Base-by-base conservation (phyloP, 2,888 invertebrate genomes). In the Cryptus armator region DNA sequence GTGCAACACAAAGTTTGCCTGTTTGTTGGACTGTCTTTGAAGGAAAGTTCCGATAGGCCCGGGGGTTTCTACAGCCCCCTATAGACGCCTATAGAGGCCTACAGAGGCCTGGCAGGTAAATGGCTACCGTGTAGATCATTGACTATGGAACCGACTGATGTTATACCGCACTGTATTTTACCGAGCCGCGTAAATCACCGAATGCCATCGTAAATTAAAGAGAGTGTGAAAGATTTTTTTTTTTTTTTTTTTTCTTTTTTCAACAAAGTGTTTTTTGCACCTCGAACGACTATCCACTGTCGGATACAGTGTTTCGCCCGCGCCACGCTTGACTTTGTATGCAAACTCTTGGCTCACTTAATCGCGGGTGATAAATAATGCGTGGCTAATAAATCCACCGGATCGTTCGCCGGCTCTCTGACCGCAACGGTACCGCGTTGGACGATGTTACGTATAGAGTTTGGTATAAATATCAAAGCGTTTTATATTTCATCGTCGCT, bases 291-390 rank as follows among this genome's bases (percentile, higher is more conserved):
- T 14, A 14, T 46, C n/a, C 9, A 44, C 16, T 16, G 53, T 9
- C 51, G 16, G 37, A 59, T 9, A 19, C 43, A 12, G 48, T 12
- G 59, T 68, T 51, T 59, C 51, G 71, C 71, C 46, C 78, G 46
- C 44, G 24, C 56, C 19, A 68, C 77, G 59, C 53, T 71, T 48
- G 12, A 51, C 29, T 59, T 5, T 12, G 51, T 64, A 51, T 46
- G 48, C 56, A 51, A 75, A 75, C 64, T 66, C 56, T 72, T 74
- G 59, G 74, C 66, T 67, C 67, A 75, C 75, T 81, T 81, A 67
- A 75, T 56, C 67, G 74, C 67, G 67, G 53, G 56, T 75, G 81
- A 81, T 68, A 75, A 81, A 81, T 81, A 81, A 74, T 81, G 62
- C 81, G 68, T 62, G 70, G 62, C 51, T 62, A 75, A 81, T 81